Percentiles rank a stretch among this genome's conserved stretches.
Conservation (phyloP, 2,888 invertebrate genomes). For the Dasysyrphus tricinctus region DNA sequence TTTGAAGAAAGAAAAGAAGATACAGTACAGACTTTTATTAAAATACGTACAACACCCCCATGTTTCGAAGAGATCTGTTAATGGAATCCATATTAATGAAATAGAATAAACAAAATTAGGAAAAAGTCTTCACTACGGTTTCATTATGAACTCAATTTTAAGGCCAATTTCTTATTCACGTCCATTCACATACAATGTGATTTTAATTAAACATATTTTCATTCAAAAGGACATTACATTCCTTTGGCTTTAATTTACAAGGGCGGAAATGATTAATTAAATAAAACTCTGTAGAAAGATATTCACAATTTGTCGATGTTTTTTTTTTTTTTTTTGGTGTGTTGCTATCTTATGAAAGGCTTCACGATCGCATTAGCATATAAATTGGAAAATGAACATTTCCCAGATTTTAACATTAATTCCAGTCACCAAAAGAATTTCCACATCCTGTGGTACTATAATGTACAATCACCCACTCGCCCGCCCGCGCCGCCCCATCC, state of each 20-base stretch:
- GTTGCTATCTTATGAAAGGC: constrained; percentile 52
- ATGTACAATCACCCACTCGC: neutral
- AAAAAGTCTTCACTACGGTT: neutral
- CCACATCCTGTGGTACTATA: constrained; percentile 40
- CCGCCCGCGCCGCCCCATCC: neutral
- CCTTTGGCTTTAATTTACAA: constrained; percentile 14
- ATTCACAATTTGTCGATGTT: constrained; percentile 22
- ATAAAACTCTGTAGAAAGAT: neutral
- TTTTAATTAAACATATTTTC: constrained; percentile 6
- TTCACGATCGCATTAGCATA: constrained; percentile 66
- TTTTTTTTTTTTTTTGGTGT: constrained; percentile 14
- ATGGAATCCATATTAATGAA: neutral
- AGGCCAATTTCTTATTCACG: neutral
- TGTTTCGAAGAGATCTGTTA: too few species aligned
- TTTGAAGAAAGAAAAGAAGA: too few species aligned
- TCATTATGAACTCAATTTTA: neutral
- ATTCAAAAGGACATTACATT: neutral
- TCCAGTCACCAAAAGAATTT: constrained; percentile 64
- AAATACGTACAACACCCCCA: too few species aligned
- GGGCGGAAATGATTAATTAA: constrained; percentile 16
- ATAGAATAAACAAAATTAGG: neutral
- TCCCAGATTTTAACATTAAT: constrained; percentile 69
- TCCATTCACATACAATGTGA: neutral
- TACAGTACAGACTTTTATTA: too few species aligned
- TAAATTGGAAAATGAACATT: constrained; percentile 71